Percentiles rank a stretch among this genome's conserved stretches.
Conservation (phyloP, 2,888 invertebrate genomes). For the Hypena proboscidalis region DNA sequence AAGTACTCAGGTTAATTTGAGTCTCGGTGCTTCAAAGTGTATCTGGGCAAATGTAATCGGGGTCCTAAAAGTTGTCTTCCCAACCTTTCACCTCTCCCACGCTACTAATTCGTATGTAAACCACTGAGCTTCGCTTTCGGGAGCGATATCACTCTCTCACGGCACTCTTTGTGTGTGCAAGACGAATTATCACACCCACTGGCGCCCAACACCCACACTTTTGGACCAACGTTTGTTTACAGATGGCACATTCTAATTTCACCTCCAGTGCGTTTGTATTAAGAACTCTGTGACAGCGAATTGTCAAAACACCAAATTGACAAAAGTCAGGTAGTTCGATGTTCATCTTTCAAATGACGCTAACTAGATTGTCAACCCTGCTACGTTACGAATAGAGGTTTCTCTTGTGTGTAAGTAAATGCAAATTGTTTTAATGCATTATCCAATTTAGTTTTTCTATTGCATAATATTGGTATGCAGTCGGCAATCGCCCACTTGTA, state of each 20-base stretch:
- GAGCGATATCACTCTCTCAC: conserved; percentile 78
- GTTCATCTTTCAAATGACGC: conserved; percentile 63
- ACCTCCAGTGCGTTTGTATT: conserved; percentile 55
- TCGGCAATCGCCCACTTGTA: conserved; percentile 56
- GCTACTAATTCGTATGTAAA: conserved; percentile 74
- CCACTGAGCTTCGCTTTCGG: conserved; percentile 66
- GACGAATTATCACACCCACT: conserved; percentile 83
- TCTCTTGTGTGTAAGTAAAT: conserved; percentile 38
- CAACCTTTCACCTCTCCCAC: conserved; percentile 83
- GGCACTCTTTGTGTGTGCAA: conserved; percentile 77
- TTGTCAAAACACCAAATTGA: conserved; percentile 61
- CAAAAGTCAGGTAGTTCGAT: conserved; percentile 66
- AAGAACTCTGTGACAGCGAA: conserved; percentile 51
- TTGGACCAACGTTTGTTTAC: conserved; percentile 55
- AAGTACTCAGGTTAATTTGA: conserved; percentile 28
- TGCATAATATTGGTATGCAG: conserved; percentile 58
- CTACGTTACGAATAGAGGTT: conserved; percentile 53
- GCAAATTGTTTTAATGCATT: conserved; percentile 44
- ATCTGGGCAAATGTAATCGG: conserved; percentile 40
- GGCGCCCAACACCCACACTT: conserved; percentile 71
- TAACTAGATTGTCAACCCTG: conserved; percentile 65
- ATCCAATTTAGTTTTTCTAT: conserved; percentile 59
- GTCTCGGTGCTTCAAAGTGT: conserved; percentile 49
- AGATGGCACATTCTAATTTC: conserved; percentile 56
- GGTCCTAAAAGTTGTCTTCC: conserved; percentile 48